Evolutionary conservation across 1,140 invertebrate species (phyloP).

Genomic region (Drosophila bifasciata): DNA sequence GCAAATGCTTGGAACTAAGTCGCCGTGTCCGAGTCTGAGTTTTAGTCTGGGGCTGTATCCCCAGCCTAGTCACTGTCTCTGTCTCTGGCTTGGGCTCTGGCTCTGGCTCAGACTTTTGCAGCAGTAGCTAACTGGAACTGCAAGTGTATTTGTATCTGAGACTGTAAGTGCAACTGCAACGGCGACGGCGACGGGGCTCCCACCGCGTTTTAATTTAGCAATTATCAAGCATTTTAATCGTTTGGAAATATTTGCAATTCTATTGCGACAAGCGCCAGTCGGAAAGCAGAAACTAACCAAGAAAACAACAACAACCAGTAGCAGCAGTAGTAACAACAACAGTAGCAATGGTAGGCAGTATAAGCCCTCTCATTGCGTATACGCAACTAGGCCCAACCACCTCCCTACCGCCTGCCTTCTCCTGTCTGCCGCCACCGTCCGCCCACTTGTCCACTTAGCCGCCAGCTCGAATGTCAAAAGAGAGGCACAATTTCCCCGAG

Average conservation of each 20-base stretch:
- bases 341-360: constrained; percentile 12
- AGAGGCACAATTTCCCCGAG: constrained; percentile 14
- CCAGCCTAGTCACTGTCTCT: constrained; percentile 5
- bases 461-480: constrained; percentile 13
- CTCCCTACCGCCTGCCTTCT: neutral
- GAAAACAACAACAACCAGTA: neutral
- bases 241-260: constrained; percentile 79
- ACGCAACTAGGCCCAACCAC: constrained; percentile 35
- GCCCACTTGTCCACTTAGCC: constrained; percentile 37
- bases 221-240: constrained; percentile 79
- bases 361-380: constrained; percentile 64
- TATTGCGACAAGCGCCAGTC: constrained; percentile 69
- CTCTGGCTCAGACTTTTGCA: constrained; percentile 15
- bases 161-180: constrained; percentile 9
- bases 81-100: constrained; percentile 4
- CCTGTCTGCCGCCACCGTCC: constrained; percentile 29
- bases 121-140: constrained; percentile 9
- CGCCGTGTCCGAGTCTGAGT: constrained; percentile 12
- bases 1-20: constrained; percentile 57
- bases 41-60: constrained; percentile 8
- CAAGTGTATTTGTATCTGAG: constrained; percentile 21
- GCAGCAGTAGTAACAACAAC: constrained; percentile 31
- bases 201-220: constrained; percentile 78
- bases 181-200: constrained; percentile 41
- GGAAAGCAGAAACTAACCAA: neutral